Evolutionary conservation across 2,113 vertebrate genomes (phyloP).

Genomic region (Psephotus haematonotus): DNA sequence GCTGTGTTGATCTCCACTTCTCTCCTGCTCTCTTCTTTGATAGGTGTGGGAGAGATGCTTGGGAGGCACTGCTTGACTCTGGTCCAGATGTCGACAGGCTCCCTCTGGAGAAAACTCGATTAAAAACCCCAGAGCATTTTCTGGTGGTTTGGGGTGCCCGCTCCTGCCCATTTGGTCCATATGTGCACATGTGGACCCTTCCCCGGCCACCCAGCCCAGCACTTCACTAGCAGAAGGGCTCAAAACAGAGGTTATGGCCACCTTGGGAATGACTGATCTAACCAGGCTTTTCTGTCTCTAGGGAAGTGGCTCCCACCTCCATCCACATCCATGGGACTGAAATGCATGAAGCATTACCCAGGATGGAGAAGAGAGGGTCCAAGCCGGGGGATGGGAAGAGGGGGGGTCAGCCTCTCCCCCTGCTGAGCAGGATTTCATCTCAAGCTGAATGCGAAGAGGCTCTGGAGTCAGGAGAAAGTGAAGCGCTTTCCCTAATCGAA

Average conservation of each 20-base stretch:
- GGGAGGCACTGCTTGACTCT: accelerated
- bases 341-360: neutral
- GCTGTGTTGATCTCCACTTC: neutral
- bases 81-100: accelerated
- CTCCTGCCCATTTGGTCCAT: accelerated
- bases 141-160: accelerated
- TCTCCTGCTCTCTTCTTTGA: neutral
- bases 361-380: neutral
- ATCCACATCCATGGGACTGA: neutral
- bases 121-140: neutral
- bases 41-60: neutral
- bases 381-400: accelerated
- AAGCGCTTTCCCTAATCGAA: constrained; percentile 56
- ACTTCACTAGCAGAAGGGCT: neutral
- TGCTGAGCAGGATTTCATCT: neutral
- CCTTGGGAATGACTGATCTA: neutral
- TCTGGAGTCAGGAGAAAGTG: neutral
- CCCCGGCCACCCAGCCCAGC: neutral
- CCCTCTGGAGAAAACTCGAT: neutral
- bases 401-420: neutral
- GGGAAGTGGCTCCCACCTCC: neutral
- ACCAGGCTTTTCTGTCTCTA: neutral
- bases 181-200: neutral
- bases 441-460: neutral
- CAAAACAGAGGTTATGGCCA: accelerated